phyloP scores from a whole-genome alignment of 2,888 invertebrate genomes.

The Ochropacha duplaris region DNA sequence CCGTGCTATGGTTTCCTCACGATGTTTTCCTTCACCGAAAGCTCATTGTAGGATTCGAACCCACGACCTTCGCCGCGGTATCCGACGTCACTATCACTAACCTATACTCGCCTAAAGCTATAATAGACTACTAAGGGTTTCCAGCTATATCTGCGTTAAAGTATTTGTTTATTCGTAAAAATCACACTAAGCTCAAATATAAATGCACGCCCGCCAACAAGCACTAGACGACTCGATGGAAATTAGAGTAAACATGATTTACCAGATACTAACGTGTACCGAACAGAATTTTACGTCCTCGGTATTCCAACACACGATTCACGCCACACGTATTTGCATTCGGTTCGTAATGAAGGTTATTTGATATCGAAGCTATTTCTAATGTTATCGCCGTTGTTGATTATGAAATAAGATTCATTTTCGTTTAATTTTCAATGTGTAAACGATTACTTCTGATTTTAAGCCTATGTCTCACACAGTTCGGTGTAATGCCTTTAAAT shows the following conservation, averaged over 20 bases:
- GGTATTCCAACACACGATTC: constrained; percentile 3
- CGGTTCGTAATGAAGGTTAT: constrained; percentile 1
- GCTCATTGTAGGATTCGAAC: too few relatives aligned
- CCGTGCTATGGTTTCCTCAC: too few relatives aligned
- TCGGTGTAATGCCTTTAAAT: not conserved
- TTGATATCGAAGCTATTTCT: not conserved
- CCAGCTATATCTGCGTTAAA: not conserved
- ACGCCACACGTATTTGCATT: constrained; percentile 2
- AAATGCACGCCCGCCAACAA: constrained; percentile 2
- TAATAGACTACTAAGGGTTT: too few relatives aligned
- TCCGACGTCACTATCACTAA: too few relatives aligned
- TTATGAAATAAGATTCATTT: not conserved
- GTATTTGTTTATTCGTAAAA: not conserved
- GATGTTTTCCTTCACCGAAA: too few relatives aligned
- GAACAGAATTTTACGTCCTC: constrained; percentile 1
- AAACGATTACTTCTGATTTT: not conserved
- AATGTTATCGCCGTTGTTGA: not conserved
- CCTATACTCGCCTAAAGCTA: too few relatives aligned
- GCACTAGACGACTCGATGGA: constrained; percentile 11
- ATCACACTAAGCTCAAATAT: constrained; percentile 6
- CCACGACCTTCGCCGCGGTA: too few relatives aligned
- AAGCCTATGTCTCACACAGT: not conserved
- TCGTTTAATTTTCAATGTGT: not conserved
- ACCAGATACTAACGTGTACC: constrained; percentile 1
- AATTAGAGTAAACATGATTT: constrained; percentile 19